Evolutionary conservation across 2,797 vertebrate genomes (phyloP).

Genomic region (Chaetodon trifasciatus): DNA sequence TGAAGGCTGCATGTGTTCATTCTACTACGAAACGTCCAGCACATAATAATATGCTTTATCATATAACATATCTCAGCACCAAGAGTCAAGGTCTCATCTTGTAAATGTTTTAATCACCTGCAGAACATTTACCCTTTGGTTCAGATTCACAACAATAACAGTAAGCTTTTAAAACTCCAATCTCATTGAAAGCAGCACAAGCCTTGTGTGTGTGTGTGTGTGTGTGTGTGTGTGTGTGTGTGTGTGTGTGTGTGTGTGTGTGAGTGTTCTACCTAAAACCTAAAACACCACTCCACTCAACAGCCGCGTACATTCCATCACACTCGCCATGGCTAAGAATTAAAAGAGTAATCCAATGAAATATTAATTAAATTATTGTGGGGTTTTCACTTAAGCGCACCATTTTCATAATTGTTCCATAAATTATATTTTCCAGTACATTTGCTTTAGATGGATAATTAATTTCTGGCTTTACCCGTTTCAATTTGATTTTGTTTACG

Average conservation of each 20-base stretch:
- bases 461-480: conserved; percentile 94
- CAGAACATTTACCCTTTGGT: conserved; percentile 65
- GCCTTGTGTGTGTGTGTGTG: conserved; percentile 9
- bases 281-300: conserved; percentile 75
- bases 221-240: too few relatives aligned
- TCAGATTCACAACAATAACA: conserved; percentile 57
- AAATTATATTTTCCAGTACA: conserved; percentile 99
- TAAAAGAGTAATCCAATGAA: conserved; percentile 93
- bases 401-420: conserved; percentile 92
- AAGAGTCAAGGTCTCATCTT: conserved; percentile 76
- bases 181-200: conserved; percentile 73
- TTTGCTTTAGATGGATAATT: conserved; percentile 97
- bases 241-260: too few relatives aligned
- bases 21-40: conserved; percentile 9
- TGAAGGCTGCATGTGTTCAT: conserved; percentile 20
- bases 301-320: conserved; percentile 65
- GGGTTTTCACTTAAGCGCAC: conserved; percentile 93
- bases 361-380: conserved; percentile 94
- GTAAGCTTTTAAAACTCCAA: conserved; percentile 64
- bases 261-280: conserved; percentile 54
- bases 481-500: conserved; percentile 89
- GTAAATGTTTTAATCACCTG: conserved; percentile 83
- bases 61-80: conserved; percentile 68
- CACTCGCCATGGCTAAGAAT: conserved; percentile 70
- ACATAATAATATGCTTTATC: conserved; percentile 71